Evolutionary conservation across 2,113 vertebrate species (phyloP), one percentile per base, ranked within the genome.

Genomic region (Carettochelys insculpta): DNA sequence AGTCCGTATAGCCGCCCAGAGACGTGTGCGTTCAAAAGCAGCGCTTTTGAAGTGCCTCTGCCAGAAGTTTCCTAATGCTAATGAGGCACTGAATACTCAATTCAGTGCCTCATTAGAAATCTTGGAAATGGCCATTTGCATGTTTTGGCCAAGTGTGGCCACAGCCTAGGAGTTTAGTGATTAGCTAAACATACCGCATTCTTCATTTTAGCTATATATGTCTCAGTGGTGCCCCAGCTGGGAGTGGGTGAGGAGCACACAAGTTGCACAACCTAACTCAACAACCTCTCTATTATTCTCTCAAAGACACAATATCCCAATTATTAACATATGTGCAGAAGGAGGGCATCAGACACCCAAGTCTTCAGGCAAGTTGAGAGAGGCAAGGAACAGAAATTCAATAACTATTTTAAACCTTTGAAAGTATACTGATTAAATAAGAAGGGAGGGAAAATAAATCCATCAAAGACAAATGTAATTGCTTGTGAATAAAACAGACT

Each of bases 381-480:
- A 91, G 92, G 86, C 82, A 78, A 95, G 76, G 88, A 94, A 56
- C 27, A 77, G 31, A 83, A 92, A 82, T 79, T 85, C 90, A 88
- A 88, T 88, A 38, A 65, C 77, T 90, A 89, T 86, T 88, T 79
- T 5, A 86, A 95, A 83, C 82, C 77, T 86, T 93, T 90, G 86
- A 83, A 87, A 93, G 87, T 89, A 93, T 29, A 80, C 76, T 1
- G 22, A 94, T 81, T 86, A 88, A 92, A 79, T 13, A 80, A 86
- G 81, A n/a, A 88, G 73, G 45, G 82, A 13, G 20, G 73, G 10
- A 58, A 92, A 90, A 83, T 80, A 90, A 94, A 94, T 79, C 94
- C 90, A 96, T 95, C 96, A 97, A 96, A 96, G 95, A 94, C 91
- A 93, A 96, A 94, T 90, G 92, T 95, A 95, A 97, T 95, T 96